Evolutionary conservation across 2,797 vertebrate species (phyloP), one percentile per base, ranked within the genome.

Genomic region (Nyctalus aviator): DNA sequence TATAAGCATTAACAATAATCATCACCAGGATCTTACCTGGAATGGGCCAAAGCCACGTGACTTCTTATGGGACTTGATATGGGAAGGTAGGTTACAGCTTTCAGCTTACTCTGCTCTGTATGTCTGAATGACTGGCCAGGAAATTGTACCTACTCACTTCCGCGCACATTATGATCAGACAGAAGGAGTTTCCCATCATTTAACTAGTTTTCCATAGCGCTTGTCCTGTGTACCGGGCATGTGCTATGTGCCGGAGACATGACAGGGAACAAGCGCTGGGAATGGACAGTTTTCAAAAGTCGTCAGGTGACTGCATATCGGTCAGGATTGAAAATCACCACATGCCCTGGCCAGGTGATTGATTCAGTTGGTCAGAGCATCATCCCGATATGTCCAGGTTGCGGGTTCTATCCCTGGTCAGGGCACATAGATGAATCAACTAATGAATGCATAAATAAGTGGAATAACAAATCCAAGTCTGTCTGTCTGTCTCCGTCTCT

Each of bases 251-350:
- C 71, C 59, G 57, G 59, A 46, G 66, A 83, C 5, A 1, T 17
- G 76, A 55, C 20, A 23, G 12, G 18, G 35, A 85, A 53, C 12
- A 37, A 93, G 64, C 14, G 21, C 68, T 18, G 30, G 46, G 64
- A 81, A 77, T 21, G 5, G 5, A 27, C 44, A 59, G 35, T 76
- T 77, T 77, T 57, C 55, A 90, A 84, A 87, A 50, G 30, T 90
- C 50, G 37, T n/a, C 78, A 72, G 75, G n/a, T 44, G 21, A 71
- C 59, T 64, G 83, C 79, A 2, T 79, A 82, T 62, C 48, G 27
- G 59, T 32, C 81, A 55, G 62, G 17, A 69, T 48, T 77, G 76
- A 90, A 90, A 93, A 91, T 85, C 71, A 82, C n/a, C 66, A 32
- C 68, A 21, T 35, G 32, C 9, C 66, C 66, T 35, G 66, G 32